Percentiles rank a stretch among this genome's conserved stretches.
Conservation (phyloP, 1,140 invertebrate genomes). For the Diorhabda elongata region DNA sequence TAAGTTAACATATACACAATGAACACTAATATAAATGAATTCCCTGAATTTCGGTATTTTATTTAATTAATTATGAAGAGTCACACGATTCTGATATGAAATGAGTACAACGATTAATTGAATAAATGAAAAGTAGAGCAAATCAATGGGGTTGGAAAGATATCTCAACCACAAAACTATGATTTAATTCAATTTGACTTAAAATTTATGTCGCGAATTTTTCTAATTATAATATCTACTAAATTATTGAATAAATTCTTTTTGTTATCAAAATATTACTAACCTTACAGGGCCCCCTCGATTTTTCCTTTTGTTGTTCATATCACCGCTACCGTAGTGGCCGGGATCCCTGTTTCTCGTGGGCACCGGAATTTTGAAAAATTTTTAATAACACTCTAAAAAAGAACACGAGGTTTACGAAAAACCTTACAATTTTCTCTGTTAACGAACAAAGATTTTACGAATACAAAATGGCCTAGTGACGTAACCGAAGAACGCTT, state of each 20-base stretch:
- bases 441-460: conserved; percentile 26
- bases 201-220: no score
- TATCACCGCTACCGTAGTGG: conserved; percentile 53
- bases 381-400: conserved; percentile 28
- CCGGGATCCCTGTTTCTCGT: conserved; percentile 58
- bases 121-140: background rate
- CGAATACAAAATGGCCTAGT: conserved; percentile 45
- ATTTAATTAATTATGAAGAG: no score
- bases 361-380: conserved; percentile 60
- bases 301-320: conserved; percentile 58
- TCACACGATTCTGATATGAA: background rate
- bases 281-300: conserved; percentile 55
- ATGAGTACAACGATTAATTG: background rate
- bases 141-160: background rate
- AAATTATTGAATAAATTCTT: background rate
- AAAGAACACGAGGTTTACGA: conserved; percentile 24
- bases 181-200: no score
- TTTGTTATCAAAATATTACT: conserved; percentile 24
- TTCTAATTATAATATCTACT: no score
- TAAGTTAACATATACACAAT: no score
- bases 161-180: background rate
- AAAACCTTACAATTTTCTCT: conserved; percentile 21
- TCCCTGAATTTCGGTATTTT: no score
- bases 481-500: conserved; percentile 40
- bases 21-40: no score